These are phyloP conservation scores for Drosophila lutescens DNA, from an alignment of 2,888 invertebrate genomes.

Conservation along the genomic window DNA sequence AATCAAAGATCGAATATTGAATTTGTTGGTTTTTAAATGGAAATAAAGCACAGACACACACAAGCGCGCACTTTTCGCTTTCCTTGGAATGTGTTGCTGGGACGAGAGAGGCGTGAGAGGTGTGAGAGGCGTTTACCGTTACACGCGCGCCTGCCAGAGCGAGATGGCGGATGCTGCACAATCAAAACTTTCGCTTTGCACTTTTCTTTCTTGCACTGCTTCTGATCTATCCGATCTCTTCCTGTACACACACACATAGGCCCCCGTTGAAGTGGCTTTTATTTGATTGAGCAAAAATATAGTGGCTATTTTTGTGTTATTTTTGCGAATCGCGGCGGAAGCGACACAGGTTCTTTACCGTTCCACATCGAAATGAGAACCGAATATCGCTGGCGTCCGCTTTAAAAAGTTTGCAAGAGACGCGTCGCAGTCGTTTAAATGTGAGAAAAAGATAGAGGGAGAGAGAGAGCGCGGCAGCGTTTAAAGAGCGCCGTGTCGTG, in stretches of 20 bases:
- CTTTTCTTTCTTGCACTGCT: constrained; percentile 58
- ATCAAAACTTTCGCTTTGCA: constrained; percentile 72
- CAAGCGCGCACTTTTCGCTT: constrained; percentile 29
- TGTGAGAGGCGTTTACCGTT: constrained; percentile 27
- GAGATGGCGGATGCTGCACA: constrained; percentile 51
- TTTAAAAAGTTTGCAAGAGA: constrained; percentile 56
- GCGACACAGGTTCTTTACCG: constrained; percentile 44
- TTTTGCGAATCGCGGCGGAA: constrained; percentile 36
- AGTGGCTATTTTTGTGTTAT: constrained; percentile 68
- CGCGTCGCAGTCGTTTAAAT: constrained; percentile 11
- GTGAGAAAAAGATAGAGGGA: background rate
- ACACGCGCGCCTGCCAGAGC: constrained; percentile 29
- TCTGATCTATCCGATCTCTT: constrained; percentile 66
- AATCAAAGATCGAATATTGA: constrained; percentile 25
- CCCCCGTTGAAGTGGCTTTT: constrained; percentile 40
- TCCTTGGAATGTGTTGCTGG: constrained; percentile 35
- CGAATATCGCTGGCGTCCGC: constrained; percentile 48
- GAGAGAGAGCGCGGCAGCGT: constrained; percentile 12
- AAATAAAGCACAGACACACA: constrained; percentile 49
- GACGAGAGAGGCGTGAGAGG: background rate
- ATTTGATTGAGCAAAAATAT: constrained; percentile 59
- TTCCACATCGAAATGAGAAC: constrained; percentile 45
- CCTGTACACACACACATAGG: constrained; percentile 51
- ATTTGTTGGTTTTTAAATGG: background rate
- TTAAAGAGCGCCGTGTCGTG: constrained; percentile 23